These are phyloP conservation scores for Diploscapter pachys DNA, from an alignment of 1,140 invertebrate genomes.

Conservation along the genomic window DNA sequence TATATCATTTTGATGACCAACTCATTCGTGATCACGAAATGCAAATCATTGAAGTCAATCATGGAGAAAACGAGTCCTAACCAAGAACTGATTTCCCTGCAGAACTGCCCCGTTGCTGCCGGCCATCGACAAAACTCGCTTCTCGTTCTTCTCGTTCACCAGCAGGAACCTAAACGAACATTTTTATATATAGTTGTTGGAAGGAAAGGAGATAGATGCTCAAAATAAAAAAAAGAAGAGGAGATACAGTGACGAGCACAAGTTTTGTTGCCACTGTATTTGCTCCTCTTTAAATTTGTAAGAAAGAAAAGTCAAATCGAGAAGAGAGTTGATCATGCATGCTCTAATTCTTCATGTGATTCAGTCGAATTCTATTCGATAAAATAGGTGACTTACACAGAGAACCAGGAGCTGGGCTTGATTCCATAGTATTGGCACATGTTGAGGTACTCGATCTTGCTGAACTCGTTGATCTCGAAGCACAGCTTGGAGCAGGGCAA, in stretches of 20 bases:
- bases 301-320: not conserved
- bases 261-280: not conserved
- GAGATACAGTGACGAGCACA: not conserved
- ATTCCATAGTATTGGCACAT: not conserved
- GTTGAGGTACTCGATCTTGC: slow-evolving; percentile 1
- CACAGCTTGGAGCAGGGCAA: slow-evolving; percentile 4
- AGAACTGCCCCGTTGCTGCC: not conserved
- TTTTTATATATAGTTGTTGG: not conserved
- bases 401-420: not conserved
- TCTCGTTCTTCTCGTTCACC: not conserved
- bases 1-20: too few relatives aligned
- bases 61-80: too few relatives aligned
- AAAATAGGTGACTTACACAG: too few relatives aligned
- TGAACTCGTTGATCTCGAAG: slow-evolving; percentile 3
- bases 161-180: slow-evolving; percentile 18
- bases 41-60: too few relatives aligned
- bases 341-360: too few relatives aligned
- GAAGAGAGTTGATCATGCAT: too few relatives aligned
- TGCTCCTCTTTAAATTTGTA: not conserved
- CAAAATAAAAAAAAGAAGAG: too few relatives aligned
- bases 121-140: slow-evolving; percentile 12
- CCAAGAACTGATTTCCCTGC: too few relatives aligned
- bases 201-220: not conserved
- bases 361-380: too few relatives aligned
- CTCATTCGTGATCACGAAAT: too few relatives aligned